These are phyloP conservation scores for Oncorhynchus clarkii DNA, from an alignment of 2,113 vertebrate species.

Conservation along the genomic window DNA sequence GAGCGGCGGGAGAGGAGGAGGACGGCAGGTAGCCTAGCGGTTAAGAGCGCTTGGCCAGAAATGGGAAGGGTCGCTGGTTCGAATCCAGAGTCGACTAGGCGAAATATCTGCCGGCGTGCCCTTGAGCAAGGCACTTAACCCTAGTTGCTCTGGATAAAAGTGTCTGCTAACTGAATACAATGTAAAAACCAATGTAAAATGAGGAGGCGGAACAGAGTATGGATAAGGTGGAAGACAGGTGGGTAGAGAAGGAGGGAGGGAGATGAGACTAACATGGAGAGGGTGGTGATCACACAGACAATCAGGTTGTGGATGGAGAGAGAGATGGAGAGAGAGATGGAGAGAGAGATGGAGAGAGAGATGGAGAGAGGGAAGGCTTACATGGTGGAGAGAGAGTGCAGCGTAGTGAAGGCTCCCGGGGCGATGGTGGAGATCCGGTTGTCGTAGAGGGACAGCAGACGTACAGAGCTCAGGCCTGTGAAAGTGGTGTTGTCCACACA, in stretches of 20 bases:
- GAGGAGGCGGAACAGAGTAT: background rate
- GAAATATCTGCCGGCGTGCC: no score
- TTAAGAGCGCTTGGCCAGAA: no score
- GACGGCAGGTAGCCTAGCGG: no score
- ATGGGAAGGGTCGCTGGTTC: no score
- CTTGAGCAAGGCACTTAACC: no score
- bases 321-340: background rate
- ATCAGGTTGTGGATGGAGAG: background rate
- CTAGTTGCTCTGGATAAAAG: no score
- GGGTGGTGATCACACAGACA: background rate
- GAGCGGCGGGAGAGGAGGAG: background rate
- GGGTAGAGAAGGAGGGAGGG: background rate
- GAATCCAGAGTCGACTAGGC: no score
- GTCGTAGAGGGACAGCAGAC: slow-evolving; percentile 95
- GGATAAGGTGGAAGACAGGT: background rate
- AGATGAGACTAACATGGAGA: background rate
- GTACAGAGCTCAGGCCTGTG: slow-evolving; percentile 89
- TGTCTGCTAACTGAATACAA: no score
- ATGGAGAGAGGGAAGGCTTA: slow-evolving; percentile 64
- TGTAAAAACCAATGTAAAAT: no score
- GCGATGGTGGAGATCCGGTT: slow-evolving; percentile 93
- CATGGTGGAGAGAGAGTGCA: slow-evolving; percentile 97
- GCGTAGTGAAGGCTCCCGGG: slow-evolving; percentile 90
- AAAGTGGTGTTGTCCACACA: slow-evolving; percentile 95
- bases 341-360: background rate